Conservation (phyloP, 2,113 vertebrate genomes). For the Egretta garzetta region DNA sequence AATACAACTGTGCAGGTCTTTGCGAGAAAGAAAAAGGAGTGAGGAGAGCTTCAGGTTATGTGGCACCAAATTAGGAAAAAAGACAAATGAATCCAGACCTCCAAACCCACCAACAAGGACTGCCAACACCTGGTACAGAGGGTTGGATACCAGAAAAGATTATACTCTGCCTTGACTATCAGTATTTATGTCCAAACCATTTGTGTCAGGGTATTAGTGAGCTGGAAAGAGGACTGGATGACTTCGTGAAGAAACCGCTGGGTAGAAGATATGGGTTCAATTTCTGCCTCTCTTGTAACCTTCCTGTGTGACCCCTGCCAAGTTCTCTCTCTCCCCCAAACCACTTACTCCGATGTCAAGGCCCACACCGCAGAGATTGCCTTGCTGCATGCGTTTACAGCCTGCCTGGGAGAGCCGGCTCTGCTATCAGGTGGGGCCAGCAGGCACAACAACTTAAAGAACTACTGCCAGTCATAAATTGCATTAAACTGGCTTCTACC, state of each 20-base stretch:
- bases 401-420: neutral
- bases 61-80: neutral
- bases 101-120: neutral
- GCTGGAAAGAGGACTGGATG: neutral
- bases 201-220: neutral
- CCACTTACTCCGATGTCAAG: neutral
- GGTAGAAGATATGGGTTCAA: neutral
- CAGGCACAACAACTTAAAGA: neutral
- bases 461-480: neutral
- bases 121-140: neutral
- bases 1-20: neutral
- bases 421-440: neutral
- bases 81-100: neutral
- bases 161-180: neutral
- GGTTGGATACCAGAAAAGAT: neutral
- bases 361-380: neutral
- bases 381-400: rapidly evolving
- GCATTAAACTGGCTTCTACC: neutral
- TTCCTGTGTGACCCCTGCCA: neutral
- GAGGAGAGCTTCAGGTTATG: neutral
- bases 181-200: neutral
- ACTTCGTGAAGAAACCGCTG: neutral
- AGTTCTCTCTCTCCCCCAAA: neutral
- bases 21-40: neutral
- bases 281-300: neutral